Evolutionary conservation across 2,113 vertebrate species (phyloP).

Genomic region (Centropristis striata): DNA sequence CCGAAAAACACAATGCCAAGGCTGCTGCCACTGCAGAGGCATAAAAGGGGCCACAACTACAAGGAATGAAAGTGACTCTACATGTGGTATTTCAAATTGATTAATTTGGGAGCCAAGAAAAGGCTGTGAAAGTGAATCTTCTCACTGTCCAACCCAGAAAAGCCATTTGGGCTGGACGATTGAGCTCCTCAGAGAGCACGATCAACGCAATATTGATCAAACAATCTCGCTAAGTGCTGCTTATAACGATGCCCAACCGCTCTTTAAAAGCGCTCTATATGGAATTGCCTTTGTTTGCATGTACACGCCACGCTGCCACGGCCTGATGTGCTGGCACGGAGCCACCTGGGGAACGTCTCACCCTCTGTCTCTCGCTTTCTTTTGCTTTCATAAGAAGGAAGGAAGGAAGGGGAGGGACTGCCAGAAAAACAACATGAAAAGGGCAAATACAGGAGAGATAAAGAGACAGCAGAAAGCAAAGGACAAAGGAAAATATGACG

Average conservation of each 20-base stretch:
- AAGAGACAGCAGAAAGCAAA: slow-evolving; percentile 18
- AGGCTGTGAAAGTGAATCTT: slow-evolving; percentile 46
- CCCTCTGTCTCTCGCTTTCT: slow-evolving; percentile 19
- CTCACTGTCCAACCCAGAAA: slow-evolving; percentile 17
- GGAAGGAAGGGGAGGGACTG: slow-evolving; percentile 11
- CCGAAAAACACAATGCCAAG: no score
- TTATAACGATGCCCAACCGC: slow-evolving; percentile 49
- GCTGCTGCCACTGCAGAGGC: no score
- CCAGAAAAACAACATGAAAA: slow-evolving; percentile 52
- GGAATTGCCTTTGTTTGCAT: slow-evolving; percentile 56
- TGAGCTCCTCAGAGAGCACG: slow-evolving; percentile 59
- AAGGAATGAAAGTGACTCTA: slow-evolving; percentile 6
- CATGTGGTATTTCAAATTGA: slow-evolving; percentile 30
- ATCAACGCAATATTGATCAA: slow-evolving; percentile 74
- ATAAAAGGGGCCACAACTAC: not conserved
- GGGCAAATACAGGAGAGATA: slow-evolving; percentile 32
- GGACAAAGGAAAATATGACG: slow-evolving; percentile 45
- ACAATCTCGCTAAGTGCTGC: slow-evolving; percentile 76
- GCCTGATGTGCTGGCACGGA: slow-evolving; percentile 46
- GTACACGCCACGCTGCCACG: slow-evolving; percentile 19
- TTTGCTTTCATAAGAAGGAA: slow-evolving; percentile 21
- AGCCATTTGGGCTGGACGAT: slow-evolving; percentile 17
- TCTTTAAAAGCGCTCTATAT: slow-evolving; percentile 58
- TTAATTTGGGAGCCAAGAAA: slow-evolving; percentile 26
- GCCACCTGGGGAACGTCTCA: slow-evolving; percentile 36